These are phyloP conservation scores for Cottoperca gobio DNA, from an alignment of 2,797 vertebrate species.

Conservation along the genomic window DNA sequence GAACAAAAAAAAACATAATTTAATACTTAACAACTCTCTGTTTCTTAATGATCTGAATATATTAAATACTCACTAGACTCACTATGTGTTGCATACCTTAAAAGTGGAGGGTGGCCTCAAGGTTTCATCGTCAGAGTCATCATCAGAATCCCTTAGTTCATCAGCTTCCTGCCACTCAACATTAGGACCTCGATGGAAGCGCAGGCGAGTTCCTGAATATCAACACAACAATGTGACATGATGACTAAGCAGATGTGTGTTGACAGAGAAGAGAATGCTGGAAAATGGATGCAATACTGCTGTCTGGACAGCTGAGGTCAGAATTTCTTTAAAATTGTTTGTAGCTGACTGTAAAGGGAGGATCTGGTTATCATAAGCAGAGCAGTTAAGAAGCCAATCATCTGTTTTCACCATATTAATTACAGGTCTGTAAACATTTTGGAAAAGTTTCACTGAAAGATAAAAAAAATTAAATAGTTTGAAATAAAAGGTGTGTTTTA, in stretches of 20 bases:
- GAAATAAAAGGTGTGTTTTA: background rate
- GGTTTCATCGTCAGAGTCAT: conserved; percentile 89
- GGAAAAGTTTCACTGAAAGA: background rate
- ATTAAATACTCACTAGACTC: too few relatives aligned
- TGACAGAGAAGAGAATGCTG: background rate
- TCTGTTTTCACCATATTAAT: background rate
- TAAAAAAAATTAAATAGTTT: background rate
- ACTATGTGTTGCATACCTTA: conserved; percentile 74
- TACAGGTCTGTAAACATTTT: background rate
- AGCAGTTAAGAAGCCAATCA: background rate
- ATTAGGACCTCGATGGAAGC: conserved; percentile 94
- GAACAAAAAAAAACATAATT: too few relatives aligned
- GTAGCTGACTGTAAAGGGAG: background rate
- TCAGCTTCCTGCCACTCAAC: conserved; percentile 97
- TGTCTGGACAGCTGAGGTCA: conserved; percentile 46
- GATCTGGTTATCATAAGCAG: background rate
- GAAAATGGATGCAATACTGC: conserved; percentile 24
- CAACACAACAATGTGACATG: conserved; percentile 25
- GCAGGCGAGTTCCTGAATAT: conserved; percentile 91
- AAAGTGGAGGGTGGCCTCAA: conserved; percentile 73
- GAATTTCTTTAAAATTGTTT: conserved; percentile 6
- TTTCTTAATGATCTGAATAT: too few relatives aligned
- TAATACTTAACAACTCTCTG: too few relatives aligned
- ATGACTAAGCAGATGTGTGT: conserved; percentile 26
- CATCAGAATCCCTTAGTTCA: conserved; percentile 90